These are phyloP conservation scores for Aphaenogaster ashmeadi DNA, from an alignment of 1,140 invertebrate genomes.

Conservation along the genomic window DNA sequence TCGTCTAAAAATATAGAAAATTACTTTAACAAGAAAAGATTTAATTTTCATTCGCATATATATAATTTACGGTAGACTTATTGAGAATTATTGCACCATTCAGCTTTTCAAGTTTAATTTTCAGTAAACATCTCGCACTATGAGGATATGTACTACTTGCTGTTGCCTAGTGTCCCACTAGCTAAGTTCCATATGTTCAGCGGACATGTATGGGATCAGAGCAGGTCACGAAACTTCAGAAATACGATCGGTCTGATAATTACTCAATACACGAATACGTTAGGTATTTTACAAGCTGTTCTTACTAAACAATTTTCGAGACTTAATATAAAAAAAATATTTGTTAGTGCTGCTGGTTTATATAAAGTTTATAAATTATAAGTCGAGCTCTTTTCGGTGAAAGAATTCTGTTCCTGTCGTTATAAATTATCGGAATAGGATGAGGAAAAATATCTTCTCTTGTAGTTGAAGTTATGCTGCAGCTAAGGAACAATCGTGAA, in stretches of 20 bases:
- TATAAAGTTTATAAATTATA: not conserved
- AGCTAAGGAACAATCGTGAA: constrained; percentile 85
- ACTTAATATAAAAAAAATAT: constrained; percentile 1
- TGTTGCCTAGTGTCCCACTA: constrained; percentile 85
- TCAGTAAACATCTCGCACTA: constrained; percentile 85
- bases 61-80: not conserved
- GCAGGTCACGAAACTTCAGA: constrained; percentile 85
- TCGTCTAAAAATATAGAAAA: not conserved
- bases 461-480: constrained; percentile 84
- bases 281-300: constrained; percentile 76
- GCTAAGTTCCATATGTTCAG: constrained; percentile 84
- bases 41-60: not conserved
- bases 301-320: not conserved
- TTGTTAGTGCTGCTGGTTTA: not conserved
- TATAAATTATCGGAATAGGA: not conserved
- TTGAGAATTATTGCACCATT: constrained; percentile 49
- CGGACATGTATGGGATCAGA: constrained; percentile 86
- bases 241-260: constrained; percentile 84
- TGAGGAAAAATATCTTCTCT: not conserved
- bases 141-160: constrained; percentile 84
- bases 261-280: constrained; percentile 82
- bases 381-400: not conserved
- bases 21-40: not conserved
- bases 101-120: constrained; percentile 72
- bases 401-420: not conserved